Base-by-base conservation (phyloP, 2,888 invertebrate species). In the Nowickia ferox region DNA sequence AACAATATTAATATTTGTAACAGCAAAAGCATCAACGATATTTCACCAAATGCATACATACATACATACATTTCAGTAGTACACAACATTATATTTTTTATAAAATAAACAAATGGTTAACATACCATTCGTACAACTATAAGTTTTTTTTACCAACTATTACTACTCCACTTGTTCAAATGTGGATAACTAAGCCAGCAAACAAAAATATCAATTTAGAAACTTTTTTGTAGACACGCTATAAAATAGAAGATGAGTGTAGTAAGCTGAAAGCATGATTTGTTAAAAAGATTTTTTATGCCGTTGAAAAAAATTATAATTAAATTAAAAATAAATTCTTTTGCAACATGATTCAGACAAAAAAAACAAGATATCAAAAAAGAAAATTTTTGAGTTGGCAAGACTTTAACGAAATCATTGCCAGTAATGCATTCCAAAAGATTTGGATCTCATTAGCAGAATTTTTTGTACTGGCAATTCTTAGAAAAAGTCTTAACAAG, bases 141-240 rank as follows among this genome's bases (percentile, higher is more conserved):
- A 17, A 53, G 19, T 59, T 63, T 63, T 30, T 30, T 30, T 17
- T 19, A 9, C 11, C 42, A 63, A 19, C 19, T 1, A 19, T 19
- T 63, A 63, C 63, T 44, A 1, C 8, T 44, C 15, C 42, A 19
- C 2, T 42, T 63, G 13, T 9, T 11, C 19, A 42, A 19, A 4
- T 63, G 11, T 44, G 13, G 13, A 19, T 42, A 63, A 17, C 38
- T n/a, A 59, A 59, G 6, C n/a, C n/a, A 40, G 5, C 61, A 38
- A 61, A 61, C 38, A 17, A 17, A 61, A 61, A 40, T 40, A 61
- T 57, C 15, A 57, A 57, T 57, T 57, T 30, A 38, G n/a, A 61
- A 61, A 61, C 9, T 40, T 38, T 30, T 59, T 59, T n/a, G 1
- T 3, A 38, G 8, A 38, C n/a, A 61, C 17, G 17, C 61, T 61